phyloP scores from a whole-genome alignment of 1,140 invertebrate genomes.

The Cydia splendana region DNA sequence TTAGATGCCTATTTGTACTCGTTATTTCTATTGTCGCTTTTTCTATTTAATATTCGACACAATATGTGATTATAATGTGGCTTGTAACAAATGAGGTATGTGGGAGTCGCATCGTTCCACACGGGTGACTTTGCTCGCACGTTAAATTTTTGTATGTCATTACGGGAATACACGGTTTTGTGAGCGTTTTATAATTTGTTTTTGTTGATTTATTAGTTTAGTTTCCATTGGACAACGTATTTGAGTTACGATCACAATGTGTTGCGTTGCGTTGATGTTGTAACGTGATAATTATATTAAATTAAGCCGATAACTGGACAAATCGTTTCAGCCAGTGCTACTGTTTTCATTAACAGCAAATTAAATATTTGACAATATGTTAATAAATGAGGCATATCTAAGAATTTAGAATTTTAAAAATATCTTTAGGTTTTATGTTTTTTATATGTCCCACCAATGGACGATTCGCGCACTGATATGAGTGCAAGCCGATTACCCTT shows the following conservation, averaged over 20 bases:
- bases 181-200: conserved; percentile 29
- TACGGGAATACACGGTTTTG: conserved; percentile 37
- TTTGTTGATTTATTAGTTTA: conserved; percentile 26
- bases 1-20: conserved; percentile 75
- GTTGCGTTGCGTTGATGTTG: conserved; percentile 15
- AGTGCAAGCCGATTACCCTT: too few relatives aligned
- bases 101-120: conserved; percentile 66
- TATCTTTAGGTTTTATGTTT: too few relatives aligned
- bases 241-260: conserved; percentile 21
- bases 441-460: too few relatives aligned
- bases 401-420: too few relatives aligned
- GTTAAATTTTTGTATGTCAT: conserved; percentile 56
- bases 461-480: too few relatives aligned
- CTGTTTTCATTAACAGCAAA: too few relatives aligned
- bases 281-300: neutral
- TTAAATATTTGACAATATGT: too few relatives aligned
- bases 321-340: too few relatives aligned
- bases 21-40: conserved; percentile 78
- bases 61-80: conserved; percentile 77
- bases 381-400: too few relatives aligned
- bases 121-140: conserved; percentile 46
- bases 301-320: neutral
- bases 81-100: conserved; percentile 72
- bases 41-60: conserved; percentile 76
- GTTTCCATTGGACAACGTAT: neutral